A percentile compares a stretch with the other conserved stretches of the same genome.
phyloP scores from a whole-genome alignment of 1,140 invertebrate species.

The Lineus longissimus region DNA sequence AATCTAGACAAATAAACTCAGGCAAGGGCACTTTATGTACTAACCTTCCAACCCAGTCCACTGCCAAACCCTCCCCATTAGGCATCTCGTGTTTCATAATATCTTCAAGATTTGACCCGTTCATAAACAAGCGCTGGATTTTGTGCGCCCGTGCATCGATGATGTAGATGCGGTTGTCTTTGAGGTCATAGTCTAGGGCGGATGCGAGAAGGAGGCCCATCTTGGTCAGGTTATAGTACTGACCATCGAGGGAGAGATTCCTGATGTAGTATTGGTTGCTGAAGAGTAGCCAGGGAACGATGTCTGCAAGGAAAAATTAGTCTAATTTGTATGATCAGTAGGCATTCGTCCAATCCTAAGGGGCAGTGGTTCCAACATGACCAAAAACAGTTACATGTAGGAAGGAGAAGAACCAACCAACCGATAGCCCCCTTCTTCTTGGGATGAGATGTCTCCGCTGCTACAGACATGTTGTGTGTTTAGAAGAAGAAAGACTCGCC shows the following conservation, averaged over 20 bases:
- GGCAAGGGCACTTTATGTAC: neutral
- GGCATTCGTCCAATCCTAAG: neutral
- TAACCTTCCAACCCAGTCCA: constrained; percentile 86
- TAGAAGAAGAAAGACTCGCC: no score
- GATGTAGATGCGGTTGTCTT: constrained; percentile 82
- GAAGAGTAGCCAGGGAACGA: constrained; percentile 88
- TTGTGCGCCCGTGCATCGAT: constrained; percentile 87
- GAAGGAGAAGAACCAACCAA: no score
- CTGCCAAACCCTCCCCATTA: constrained; percentile 89
- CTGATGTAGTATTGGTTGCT: constrained; percentile 97
- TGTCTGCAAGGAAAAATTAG: constrained; percentile 45
- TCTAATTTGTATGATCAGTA: constrained; percentile 58
- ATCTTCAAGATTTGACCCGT: constrained; percentile 63
- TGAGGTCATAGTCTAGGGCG: constrained; percentile 87
- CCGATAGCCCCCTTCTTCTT: no score
- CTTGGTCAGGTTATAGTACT: constrained; percentile 80
- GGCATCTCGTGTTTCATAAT: constrained; percentile 90
- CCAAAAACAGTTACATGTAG: no score
- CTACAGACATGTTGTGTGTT: no score
- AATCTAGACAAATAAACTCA: no score
- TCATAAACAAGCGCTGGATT: constrained; percentile 63
- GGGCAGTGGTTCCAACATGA: neutral
- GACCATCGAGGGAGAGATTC: constrained; percentile 88
- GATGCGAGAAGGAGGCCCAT: constrained; percentile 96
- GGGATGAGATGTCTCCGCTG: no score